phyloP scores from a whole-genome alignment of 2,797 vertebrate genomes.

The Helarctos malayanus region DNA sequence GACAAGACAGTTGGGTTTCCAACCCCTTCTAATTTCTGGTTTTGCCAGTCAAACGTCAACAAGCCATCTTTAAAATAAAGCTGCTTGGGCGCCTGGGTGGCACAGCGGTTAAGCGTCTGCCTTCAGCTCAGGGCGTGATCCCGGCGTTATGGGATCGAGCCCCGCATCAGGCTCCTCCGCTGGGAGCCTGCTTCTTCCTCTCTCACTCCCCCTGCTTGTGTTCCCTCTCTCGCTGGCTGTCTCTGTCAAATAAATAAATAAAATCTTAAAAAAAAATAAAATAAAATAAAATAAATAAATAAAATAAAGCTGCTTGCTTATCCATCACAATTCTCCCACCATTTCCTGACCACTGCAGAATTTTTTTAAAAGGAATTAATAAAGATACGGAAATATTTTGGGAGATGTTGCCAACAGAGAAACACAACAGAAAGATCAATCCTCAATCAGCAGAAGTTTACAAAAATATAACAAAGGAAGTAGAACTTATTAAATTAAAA shows the following conservation, averaged over 20 bases:
- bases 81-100: too few species aligned
- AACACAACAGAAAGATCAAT: background rate
- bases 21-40: background rate
- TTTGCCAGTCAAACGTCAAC: background rate
- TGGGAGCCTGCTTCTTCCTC: too few species aligned
- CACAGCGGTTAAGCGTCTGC: too few species aligned
- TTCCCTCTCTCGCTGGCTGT: too few species aligned
- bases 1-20: background rate
- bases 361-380: background rate
- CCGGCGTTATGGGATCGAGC: too few species aligned
- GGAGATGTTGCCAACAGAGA: background rate
- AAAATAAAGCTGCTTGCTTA: background rate
- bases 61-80: background rate
- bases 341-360: background rate
- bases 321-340: background rate
- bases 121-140: too few species aligned
- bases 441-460: background rate
- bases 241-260: too few species aligned
- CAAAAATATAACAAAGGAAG: background rate
- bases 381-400: background rate
- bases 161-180: too few species aligned
- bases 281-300: background rate
- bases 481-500: background rate
- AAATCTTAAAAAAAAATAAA: too few species aligned
- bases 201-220: too few species aligned